phyloP scores from a whole-genome alignment of 2,888 invertebrate genomes.

The Campopleginae sp. region DNA sequence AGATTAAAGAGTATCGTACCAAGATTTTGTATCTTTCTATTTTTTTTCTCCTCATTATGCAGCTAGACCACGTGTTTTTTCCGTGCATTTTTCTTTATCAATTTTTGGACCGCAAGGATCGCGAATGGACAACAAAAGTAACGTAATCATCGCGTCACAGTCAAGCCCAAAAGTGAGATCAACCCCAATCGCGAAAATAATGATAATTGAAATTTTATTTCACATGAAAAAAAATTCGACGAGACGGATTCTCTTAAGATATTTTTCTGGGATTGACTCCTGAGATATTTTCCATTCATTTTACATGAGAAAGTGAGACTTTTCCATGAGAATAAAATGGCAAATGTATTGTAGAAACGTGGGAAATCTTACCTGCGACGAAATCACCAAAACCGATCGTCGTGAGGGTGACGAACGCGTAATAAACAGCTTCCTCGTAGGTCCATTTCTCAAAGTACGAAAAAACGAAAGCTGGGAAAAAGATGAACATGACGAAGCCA shows the following conservation, averaged over 20 bases:
- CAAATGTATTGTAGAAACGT: neutral
- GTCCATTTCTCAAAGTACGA: constrained; percentile 94
- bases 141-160: too few relatives aligned
- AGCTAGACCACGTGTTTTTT: neutral
- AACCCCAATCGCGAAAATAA: neutral
- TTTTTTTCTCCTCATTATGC: neutral
- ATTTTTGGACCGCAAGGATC: neutral
- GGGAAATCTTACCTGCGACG: constrained; percentile 89
- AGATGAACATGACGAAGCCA: constrained; percentile 94
- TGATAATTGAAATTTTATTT: too few relatives aligned
- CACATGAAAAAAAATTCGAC: too few relatives aligned
- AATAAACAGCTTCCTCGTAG: constrained; percentile 93
- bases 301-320: too few relatives aligned
- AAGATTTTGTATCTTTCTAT: neutral
- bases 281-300: too few relatives aligned
- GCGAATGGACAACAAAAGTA: neutral
- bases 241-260: too few relatives aligned
- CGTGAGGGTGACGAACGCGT: constrained; percentile 93
- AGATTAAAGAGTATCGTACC: constrained; percentile 19
- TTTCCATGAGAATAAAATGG: too few relatives aligned
- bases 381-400: constrained; percentile 97
- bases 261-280: too few relatives aligned
- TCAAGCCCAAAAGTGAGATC: neutral
- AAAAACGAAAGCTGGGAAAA: constrained; percentile 93
- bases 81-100: neutral